Percentiles rank a stretch among this genome's conserved stretches.
Conservation (phyloP, 2,113 vertebrate genomes). For the Malurus cyaneus region DNA sequence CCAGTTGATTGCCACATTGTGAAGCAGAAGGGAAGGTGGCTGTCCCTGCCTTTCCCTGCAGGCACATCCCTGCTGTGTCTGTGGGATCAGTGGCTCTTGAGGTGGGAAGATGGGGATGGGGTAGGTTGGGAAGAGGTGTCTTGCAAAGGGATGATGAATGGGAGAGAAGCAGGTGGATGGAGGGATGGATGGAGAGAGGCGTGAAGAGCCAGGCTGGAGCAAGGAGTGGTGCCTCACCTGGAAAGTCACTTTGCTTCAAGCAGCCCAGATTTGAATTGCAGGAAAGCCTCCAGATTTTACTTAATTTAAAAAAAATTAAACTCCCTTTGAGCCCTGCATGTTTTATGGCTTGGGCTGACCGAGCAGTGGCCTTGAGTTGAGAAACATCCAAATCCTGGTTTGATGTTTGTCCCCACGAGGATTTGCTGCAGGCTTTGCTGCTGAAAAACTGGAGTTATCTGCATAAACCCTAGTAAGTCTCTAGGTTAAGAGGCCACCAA, state of each 20-base stretch:
- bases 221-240: neutral
- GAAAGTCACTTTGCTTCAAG: neutral
- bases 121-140: neutral
- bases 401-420: constrained; percentile 62
- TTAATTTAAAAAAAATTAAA: neutral
- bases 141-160: neutral
- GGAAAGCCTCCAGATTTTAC: neutral
- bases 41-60: neutral
- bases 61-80: neutral
- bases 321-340: neutral
- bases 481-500: neutral
- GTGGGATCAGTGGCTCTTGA: neutral
- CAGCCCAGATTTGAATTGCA: constrained; percentile 8
- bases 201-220: neutral
- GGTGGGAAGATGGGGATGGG: neutral
- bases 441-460: constrained; percentile 4
- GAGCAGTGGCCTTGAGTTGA: constrained; percentile 24
- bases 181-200: neutral
- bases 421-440: constrained; percentile 47
- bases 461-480: neutral
- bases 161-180: neutral
- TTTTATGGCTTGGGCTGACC: neutral
- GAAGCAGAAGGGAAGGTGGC: neutral
- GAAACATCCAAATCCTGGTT: constrained; percentile 15
- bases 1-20: neutral